These are phyloP conservation scores for Bradypodion pumilum DNA, from an alignment of 2,797 vertebrate genomes.

Conservation along the genomic window DNA sequence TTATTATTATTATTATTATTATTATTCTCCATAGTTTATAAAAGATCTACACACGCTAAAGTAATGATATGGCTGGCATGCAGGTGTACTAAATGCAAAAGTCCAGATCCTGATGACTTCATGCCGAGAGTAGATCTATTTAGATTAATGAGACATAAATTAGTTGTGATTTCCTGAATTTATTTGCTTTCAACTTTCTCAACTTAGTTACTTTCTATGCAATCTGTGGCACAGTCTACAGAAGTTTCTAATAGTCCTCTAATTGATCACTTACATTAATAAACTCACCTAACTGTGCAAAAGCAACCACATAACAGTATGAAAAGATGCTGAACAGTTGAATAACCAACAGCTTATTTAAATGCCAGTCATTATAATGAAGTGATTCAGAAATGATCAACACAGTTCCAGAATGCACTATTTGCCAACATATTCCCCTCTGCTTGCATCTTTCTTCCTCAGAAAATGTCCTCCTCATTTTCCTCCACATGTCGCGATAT, in stretches of 20 bases:
- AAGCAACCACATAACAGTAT: conserved; percentile 41
- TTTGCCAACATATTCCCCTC: not conserved
- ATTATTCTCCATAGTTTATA: not conserved
- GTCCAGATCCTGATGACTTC: not conserved
- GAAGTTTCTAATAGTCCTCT: not conserved
- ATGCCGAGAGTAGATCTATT: too few relatives aligned
- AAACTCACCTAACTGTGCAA: conserved; percentile 27
- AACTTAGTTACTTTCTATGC: too few relatives aligned
- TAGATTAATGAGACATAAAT: not conserved
- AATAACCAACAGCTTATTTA: conserved; percentile 65
- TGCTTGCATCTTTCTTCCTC: not conserved
- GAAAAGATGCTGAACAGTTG: conserved; percentile 69
- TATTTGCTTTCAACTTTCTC: too few relatives aligned
- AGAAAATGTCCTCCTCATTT: not conserved
- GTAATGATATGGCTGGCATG: not conserved
- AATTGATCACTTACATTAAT: conserved; percentile 45
- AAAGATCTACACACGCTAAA: not conserved
- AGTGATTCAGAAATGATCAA: conserved; percentile 53
- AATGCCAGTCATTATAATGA: conserved; percentile 72
- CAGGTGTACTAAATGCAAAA: not conserved
- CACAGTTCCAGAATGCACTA: conserved; percentile 61
- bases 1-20: too few relatives aligned
- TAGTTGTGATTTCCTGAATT: not conserved
- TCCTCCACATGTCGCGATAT: not conserved
- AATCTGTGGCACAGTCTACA: not conserved